phyloP scores from a whole-genome alignment of 2,113 vertebrate genomes.

The Cichladusa arquata region DNA sequence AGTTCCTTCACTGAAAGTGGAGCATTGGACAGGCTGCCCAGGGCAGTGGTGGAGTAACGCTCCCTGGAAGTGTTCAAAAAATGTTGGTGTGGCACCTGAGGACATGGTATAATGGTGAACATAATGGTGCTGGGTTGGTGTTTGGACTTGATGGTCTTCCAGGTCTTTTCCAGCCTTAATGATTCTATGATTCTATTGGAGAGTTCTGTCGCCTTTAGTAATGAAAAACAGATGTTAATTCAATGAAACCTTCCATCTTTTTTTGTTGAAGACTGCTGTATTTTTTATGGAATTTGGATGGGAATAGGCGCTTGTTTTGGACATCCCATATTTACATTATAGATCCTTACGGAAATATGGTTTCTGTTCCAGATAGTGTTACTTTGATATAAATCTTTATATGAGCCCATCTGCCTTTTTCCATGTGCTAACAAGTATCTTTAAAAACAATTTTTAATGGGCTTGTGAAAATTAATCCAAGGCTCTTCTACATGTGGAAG shows the following conservation, averaged over 20 bases:
- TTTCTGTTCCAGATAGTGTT: neutral
- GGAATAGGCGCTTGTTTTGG: neutral
- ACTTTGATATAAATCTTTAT: neutral
- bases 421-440: neutral
- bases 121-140: neutral
- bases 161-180: neutral
- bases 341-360: accelerated
- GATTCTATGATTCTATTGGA: neutral
- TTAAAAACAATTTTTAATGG: neutral
- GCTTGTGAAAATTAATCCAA: neutral
- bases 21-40: neutral
- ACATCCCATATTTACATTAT: neutral
- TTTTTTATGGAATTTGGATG: neutral
- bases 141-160: neutral
- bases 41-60: neutral
- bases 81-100: neutral
- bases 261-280: neutral
- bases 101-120: neutral
- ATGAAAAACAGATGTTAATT: neutral
- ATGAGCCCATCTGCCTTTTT: neutral
- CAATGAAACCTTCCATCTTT: neutral
- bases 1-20: neutral
- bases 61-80: neutral
- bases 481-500: neutral
- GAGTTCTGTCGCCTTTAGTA: neutral